These are phyloP conservation scores for Perccottus glenii DNA, from an alignment of 2,113 vertebrate genomes.

Conservation along the genomic window DNA sequence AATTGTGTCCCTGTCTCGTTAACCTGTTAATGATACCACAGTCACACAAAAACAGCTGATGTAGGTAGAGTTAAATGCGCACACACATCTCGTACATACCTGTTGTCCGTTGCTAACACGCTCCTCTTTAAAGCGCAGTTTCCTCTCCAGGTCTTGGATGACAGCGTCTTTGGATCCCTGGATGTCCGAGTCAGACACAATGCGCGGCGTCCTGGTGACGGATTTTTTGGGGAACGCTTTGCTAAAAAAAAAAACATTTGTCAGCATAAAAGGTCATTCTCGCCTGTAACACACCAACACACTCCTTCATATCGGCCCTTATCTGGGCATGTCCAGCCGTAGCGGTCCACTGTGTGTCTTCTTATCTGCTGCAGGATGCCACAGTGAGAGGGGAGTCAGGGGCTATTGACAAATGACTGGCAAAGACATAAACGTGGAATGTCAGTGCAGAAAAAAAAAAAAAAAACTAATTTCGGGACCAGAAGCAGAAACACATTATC, in stretches of 20 bases:
- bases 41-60: constrained; percentile 2
- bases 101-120: constrained; percentile 92
- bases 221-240: constrained; percentile 91
- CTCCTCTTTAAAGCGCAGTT: constrained; percentile 97
- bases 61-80: not conserved
- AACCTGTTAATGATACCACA: constrained; percentile 53
- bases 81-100: constrained; percentile 44
- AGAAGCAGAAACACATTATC: constrained; percentile 18
- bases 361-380: constrained; percentile 70
- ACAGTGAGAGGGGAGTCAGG: constrained; percentile 34
- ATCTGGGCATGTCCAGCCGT: constrained; percentile 57
- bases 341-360: constrained; percentile 54
- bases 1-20: constrained; percentile 36
- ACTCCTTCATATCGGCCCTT: constrained; percentile 20
- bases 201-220: constrained; percentile 81
- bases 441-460: constrained; percentile 20
- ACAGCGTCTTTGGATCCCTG: constrained; percentile 97
- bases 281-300: not conserved
- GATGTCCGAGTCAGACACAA: constrained; percentile 93
- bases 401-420: constrained; percentile 54
- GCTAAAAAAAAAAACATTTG: constrained; percentile 27
- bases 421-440: constrained; percentile 47
- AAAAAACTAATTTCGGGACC: not conserved
- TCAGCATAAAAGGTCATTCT: not conserved
- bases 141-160: constrained; percentile 97